Conservation (phyloP, 2,888 invertebrate genomes). For the Pterostichus madidus region DNA sequence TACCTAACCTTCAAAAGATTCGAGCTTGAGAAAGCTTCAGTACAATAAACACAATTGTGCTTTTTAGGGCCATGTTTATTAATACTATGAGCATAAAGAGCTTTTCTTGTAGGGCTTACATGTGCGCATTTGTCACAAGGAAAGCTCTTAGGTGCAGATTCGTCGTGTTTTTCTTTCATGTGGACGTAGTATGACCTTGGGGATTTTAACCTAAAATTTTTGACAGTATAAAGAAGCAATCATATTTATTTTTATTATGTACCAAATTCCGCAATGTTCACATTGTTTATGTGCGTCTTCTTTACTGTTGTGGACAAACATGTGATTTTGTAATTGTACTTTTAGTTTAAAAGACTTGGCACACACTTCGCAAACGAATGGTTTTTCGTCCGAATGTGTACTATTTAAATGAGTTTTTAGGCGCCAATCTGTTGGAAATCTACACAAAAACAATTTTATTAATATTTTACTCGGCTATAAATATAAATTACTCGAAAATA, state of each 20-base stretch:
- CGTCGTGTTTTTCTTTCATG: constrained; percentile 61
- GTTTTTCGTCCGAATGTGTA: constrained; percentile 56
- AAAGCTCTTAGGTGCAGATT: constrained; percentile 57
- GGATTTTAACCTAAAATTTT: constrained; percentile 51
- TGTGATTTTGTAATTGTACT: constrained; percentile 57
- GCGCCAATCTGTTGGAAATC: constrained; percentile 59
- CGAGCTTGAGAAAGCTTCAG: constrained; percentile 52
- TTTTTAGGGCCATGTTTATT: constrained; percentile 63
- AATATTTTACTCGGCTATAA: too few relatives aligned
- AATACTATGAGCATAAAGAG: constrained; percentile 55
- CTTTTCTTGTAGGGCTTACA: constrained; percentile 59
- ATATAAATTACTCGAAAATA: background rate
- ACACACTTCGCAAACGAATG: constrained; percentile 55
- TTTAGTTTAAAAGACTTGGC: constrained; percentile 58
- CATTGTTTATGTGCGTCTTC: constrained; percentile 58
- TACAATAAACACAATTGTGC: constrained; percentile 44
- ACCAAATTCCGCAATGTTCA: constrained; percentile 58
- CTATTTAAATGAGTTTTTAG: constrained; percentile 54
- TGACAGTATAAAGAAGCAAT: background rate
- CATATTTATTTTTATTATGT: constrained; percentile 4
- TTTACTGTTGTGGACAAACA: constrained; percentile 52
- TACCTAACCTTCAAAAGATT: constrained; percentile 57
- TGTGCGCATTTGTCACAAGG: constrained; percentile 59
- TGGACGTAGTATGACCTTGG: constrained; percentile 55
- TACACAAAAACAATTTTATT: background rate